These are phyloP conservation scores for Danio kyathit DNA, from an alignment of 2,797 vertebrate genomes.

Conservation along the genomic window DNA sequence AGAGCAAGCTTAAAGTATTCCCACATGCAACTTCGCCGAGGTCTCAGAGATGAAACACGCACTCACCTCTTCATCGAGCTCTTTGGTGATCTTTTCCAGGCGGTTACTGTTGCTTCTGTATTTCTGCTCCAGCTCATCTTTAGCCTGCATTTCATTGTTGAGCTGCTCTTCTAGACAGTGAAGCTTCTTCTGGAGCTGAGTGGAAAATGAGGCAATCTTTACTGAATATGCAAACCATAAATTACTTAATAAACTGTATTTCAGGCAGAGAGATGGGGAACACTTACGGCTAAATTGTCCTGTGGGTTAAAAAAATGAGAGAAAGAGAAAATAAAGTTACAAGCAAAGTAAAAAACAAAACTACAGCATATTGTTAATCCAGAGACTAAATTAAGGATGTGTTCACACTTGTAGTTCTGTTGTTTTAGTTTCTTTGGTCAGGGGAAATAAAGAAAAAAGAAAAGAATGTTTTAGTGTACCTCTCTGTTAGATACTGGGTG, in stretches of 20 bases:
- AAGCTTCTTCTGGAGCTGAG: constrained; percentile 91
- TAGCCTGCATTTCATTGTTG: constrained; percentile 89
- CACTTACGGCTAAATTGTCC: constrained; percentile 78
- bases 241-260: background rate
- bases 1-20: background rate
- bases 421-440: too few relatives aligned
- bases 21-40: background rate
- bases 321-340: background rate
- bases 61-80: constrained; percentile 94
- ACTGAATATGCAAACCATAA: background rate
- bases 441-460: background rate
- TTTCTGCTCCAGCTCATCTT: constrained; percentile 91
- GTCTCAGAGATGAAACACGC: background rate
- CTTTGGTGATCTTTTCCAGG: constrained; percentile 92
- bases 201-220: constrained; percentile 66
- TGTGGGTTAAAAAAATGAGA: constrained; percentile 68
- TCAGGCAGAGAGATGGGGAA: background rate
- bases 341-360: background rate
- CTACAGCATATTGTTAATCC: too few relatives aligned
- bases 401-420: too few relatives aligned
- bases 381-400: too few relatives aligned
- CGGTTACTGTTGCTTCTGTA: constrained; percentile 85
- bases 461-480: constrained; percentile 71
- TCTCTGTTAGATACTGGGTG: constrained; percentile 78
- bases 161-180: constrained; percentile 89